A percentile compares a stretch with the other conserved stretches of the same genome.
Conservation (phyloP, 2,888 invertebrate species). For the Tenthredo distinguenda region DNA sequence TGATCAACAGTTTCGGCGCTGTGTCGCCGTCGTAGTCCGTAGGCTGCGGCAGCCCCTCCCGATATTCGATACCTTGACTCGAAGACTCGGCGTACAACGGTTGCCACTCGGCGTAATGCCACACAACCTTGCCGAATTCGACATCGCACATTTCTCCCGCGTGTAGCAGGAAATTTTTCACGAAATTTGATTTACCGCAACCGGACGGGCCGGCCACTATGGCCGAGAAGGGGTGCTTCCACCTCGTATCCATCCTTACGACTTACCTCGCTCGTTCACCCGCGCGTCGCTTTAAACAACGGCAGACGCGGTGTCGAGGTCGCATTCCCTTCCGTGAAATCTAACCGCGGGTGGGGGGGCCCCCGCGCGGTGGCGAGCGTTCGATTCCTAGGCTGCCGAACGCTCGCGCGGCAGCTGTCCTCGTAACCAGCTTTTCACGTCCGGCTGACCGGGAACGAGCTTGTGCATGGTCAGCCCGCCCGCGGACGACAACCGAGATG, state of each 20-base stretch:
- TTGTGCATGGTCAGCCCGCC: too few species aligned
- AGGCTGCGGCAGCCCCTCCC: constrained; percentile 5
- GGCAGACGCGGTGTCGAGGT: too few species aligned
- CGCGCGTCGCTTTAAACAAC: background rate
- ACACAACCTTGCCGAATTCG: constrained; percentile 19
- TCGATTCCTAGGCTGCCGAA: too few species aligned
- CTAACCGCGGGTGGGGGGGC: too few species aligned
- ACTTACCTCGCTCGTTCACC: background rate
- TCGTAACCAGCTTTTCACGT: too few species aligned
- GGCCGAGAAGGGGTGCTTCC: constrained; percentile 38
- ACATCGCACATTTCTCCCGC: background rate
- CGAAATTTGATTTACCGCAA: constrained; percentile 36
- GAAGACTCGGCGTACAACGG: background rate
- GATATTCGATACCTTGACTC: constrained; percentile 14
- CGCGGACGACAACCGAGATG: too few species aligned
- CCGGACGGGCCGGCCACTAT: constrained; percentile 36
- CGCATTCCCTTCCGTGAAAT: too few species aligned
- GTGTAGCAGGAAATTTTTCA: constrained; percentile 13
- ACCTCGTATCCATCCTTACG: constrained; percentile 26
- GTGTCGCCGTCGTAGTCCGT: constrained; percentile 24
- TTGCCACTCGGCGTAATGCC: constrained; percentile 39
- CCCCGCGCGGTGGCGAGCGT: too few species aligned
- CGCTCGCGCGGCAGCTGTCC: too few species aligned
- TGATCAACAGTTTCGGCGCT: constrained; percentile 20
- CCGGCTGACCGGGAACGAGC: too few species aligned